Percentiles rank a stretch among this genome's conserved stretches.
phyloP scores from a whole-genome alignment of 2,113 vertebrate species.

The Diphyllodes magnificus region DNA sequence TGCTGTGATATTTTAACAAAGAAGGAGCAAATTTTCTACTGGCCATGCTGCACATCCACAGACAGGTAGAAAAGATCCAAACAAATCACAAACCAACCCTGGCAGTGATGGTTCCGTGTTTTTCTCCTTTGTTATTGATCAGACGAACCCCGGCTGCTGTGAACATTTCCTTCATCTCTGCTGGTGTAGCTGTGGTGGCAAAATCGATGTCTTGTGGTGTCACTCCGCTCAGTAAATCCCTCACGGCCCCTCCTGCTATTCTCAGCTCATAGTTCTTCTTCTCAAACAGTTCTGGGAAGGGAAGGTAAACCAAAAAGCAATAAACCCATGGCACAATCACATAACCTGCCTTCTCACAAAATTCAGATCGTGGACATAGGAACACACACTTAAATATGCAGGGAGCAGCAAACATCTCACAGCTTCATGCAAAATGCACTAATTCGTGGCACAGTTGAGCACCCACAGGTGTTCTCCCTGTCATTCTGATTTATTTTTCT shows the following conservation, averaged over 20 bases:
- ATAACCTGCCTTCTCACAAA: not conserved
- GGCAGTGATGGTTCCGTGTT: conserved; percentile 94
- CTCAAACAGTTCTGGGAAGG: conserved; percentile 81
- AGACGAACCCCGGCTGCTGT: conserved; percentile 83
- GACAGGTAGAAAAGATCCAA: not conserved
- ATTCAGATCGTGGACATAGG: rapidly evolving
- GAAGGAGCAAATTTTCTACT: not conserved
- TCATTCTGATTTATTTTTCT: not conserved
- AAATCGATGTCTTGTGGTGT: conserved; percentile 92
- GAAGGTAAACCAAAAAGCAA: not conserved
- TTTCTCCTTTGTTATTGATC: conserved; percentile 96
- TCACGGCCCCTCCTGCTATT: conserved; percentile 93
- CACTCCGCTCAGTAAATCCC: conserved; percentile 87
- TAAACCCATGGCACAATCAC: not conserved
- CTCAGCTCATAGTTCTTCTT: conserved; percentile 86
- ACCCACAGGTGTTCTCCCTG: too few species aligned
- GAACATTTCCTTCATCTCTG: conserved; percentile 91
- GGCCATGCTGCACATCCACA: not conserved
- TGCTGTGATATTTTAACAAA: not conserved
- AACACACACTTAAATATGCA: not conserved
- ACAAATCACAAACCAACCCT: conserved; percentile 68
- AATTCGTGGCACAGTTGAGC: not conserved
- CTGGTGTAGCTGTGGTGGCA: conserved; percentile 91
- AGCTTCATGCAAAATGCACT: not conserved
- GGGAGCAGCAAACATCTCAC: not conserved